Evolutionary conservation across 2,113 vertebrate genomes (phyloP).

Genomic region (Castor canadensis): DNA sequence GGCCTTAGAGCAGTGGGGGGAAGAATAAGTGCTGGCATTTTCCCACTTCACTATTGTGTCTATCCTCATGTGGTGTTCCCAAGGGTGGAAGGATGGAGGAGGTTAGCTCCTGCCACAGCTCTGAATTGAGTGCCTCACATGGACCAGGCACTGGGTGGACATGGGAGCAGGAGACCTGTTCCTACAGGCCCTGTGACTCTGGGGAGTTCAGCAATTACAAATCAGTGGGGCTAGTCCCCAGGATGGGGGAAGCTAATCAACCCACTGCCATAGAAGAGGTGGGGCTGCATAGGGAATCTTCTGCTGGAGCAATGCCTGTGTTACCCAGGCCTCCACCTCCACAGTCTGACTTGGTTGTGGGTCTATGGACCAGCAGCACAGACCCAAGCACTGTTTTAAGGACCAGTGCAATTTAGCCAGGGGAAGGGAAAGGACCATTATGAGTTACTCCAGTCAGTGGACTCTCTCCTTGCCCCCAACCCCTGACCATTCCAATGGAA

Average conservation of each 20-base stretch:
- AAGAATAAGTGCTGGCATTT: too few species aligned
- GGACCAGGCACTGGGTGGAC: neutral
- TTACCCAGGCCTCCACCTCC: neutral
- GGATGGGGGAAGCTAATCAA: neutral
- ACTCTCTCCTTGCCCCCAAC: neutral
- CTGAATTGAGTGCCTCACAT: too few species aligned
- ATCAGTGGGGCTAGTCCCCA: neutral
- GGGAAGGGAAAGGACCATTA: neutral
- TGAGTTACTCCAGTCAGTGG: neutral
- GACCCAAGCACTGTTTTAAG: neutral
- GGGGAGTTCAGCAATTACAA: neutral
- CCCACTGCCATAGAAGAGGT: too few species aligned
- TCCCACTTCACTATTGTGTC: too few species aligned
- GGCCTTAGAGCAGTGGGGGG: fast-evolving
- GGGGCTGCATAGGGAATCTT: too few species aligned
- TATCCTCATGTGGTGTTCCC: neutral
- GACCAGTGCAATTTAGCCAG: neutral
- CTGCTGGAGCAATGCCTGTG: neutral
- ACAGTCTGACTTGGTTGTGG: neutral
- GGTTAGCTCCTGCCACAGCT: neutral
- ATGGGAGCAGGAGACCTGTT: too few species aligned
- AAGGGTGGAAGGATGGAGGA: neutral
- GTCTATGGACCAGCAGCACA: neutral
- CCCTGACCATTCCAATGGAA: neutral
- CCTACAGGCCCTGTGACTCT: too few species aligned